Evolutionary conservation across 2,113 vertebrate species (phyloP), one percentile per base, ranked within the genome.

Genomic region (Sorex fumeus): DNA sequence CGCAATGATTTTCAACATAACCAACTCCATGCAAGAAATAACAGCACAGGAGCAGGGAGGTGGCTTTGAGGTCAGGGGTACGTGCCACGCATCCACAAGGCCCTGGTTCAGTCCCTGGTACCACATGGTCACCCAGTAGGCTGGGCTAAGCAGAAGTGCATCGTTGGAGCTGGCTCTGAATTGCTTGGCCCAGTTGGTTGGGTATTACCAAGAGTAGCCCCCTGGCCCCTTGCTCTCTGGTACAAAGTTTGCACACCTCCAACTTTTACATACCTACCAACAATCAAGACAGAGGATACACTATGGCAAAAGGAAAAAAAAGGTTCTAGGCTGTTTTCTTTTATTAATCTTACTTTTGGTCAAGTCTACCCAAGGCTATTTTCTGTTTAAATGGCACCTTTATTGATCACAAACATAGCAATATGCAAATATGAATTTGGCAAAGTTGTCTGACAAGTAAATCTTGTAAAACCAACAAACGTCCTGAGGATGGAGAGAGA

Each of bases 401-500:
- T 87, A 28, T 84, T 77, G 32, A 78, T 66, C 36, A 93, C n/a
- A 86, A 11, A 80, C n/a, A 91, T 23, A 72, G 50, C n/a, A 89
- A 53, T 76, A 76, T 50, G 82, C 45, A 93, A 91, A 80, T 28
- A 74, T 8, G 28, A 85, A 34, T 81, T 7, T 57, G 43, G 28
- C 60, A 67, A 83, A 87, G 67, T 9, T 87, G 25, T 50, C 69
- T 72, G 77, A 45, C 23, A 81, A 89, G 50, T 64, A 62, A 72
- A 57, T 34, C 30, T 76, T 77, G 0, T 43, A 50, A 87, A 84
- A 60, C 4, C 13, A 79, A 71, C 69, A 76, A 60, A 66, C n/a
- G 43, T 32, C 77, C 10, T 53, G 57, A 13, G 47, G 47, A 5
- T 50, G 47, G 47, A 50, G 6, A 50, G 47, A 50, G 3, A 40